These are phyloP conservation scores for Metalampra italica DNA, from an alignment of 2,888 invertebrate species.

Conservation along the genomic window DNA sequence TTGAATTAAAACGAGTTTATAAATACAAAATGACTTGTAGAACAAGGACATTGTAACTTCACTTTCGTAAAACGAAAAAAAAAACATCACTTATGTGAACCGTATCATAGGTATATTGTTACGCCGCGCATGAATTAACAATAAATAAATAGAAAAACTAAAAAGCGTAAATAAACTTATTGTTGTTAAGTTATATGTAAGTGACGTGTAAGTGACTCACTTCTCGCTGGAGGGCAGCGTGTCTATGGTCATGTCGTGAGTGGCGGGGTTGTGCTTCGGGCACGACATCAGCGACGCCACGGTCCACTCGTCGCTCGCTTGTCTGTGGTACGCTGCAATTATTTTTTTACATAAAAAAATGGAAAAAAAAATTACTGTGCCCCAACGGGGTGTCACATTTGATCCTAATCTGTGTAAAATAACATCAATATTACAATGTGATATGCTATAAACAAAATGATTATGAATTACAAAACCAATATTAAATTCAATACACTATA, in stretches of 20 bases:
- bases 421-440: too few relatives aligned
- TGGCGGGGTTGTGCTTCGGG: conserved; percentile 77
- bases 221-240: conserved; percentile 68
- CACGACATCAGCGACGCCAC: conserved; percentile 86
- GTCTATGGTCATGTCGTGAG: conserved; percentile 49
- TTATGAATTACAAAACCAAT: too few relatives aligned
- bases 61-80: too few relatives aligned
- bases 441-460: too few relatives aligned
- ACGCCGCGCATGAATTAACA: not conserved
- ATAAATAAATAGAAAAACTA: not conserved
- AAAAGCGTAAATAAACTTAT: conserved; percentile 1
- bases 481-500: too few relatives aligned
- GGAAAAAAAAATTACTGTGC: not conserved
- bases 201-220: conserved; percentile 59
- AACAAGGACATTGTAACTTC: too few relatives aligned
- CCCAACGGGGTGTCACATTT: too few relatives aligned
- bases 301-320: conserved; percentile 81
- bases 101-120: not conserved
- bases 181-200: not conserved
- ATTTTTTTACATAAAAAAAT: too few relatives aligned
- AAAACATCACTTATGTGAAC: too few relatives aligned
- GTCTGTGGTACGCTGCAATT: conserved; percentile 59
- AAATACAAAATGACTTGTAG: too few relatives aligned
- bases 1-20: too few relatives aligned
- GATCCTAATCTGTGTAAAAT: too few relatives aligned